Conservation (phyloP, 2,113 vertebrate genomes). For the Otolemur garnettii region DNA sequence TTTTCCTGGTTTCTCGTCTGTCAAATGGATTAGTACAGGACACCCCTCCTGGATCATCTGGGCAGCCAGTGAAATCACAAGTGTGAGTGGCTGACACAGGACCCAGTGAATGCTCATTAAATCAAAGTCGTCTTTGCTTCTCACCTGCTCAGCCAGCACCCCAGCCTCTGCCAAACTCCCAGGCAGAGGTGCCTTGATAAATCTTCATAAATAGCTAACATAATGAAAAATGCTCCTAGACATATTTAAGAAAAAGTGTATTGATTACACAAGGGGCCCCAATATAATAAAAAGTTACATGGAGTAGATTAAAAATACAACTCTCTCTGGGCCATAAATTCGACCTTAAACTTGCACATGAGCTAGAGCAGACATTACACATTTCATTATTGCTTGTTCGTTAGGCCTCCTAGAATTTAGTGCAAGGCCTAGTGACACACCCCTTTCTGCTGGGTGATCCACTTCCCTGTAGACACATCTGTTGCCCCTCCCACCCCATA, state of each 20-base stretch:
- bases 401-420: not conserved
- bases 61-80: not conserved
- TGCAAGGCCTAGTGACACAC: not conserved
- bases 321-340: conserved; percentile 16
- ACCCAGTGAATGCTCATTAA: fast-evolving
- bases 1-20: not conserved
- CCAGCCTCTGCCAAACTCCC: not conserved
- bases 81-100: fast-evolving
- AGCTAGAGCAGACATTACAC: not conserved
- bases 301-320: not conserved
- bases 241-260: not conserved
- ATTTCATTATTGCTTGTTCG: not conserved
- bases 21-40: not conserved
- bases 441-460: not conserved
- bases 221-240: not conserved
- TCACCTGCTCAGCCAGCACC: too few species aligned
- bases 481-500: too few species aligned
- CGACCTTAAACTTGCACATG: not conserved
- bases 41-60: not conserved
- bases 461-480: not conserved
- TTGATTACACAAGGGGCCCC: not conserved
- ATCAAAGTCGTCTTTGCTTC: not conserved
- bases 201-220: not conserved
- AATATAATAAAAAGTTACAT: not conserved
- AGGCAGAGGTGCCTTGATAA: not conserved